phyloP scores from a whole-genome alignment of 1,140 invertebrate species.

The Cydia amplana region DNA sequence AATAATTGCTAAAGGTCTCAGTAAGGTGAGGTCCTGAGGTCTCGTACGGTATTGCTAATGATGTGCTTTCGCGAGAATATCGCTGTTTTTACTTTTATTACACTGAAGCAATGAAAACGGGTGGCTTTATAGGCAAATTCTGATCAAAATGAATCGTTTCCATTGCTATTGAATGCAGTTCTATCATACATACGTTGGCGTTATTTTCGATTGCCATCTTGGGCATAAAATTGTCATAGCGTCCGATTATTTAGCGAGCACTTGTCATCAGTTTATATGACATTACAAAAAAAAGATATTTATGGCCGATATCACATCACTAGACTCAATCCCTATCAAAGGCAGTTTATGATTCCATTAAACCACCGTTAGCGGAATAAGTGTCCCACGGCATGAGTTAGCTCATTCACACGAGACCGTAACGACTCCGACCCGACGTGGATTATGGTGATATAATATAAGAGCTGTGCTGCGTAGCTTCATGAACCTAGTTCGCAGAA shows the following conservation, averaged over 20 bases:
- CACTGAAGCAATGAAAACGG: too few relatives aligned
- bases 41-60: not conserved
- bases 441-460: not conserved
- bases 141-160: too few relatives aligned
- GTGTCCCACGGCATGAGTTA: constrained; percentile 11
- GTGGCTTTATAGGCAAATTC: too few relatives aligned
- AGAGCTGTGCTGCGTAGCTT: not conserved
- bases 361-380: constrained; percentile 27
- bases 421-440: not conserved
- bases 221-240: too few relatives aligned
- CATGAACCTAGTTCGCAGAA: not conserved
- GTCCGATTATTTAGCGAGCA: too few relatives aligned
- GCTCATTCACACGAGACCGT: not conserved
- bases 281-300: not conserved
- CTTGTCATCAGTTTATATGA: too few relatives aligned
- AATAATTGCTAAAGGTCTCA: constrained; percentile 6
- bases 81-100: too few relatives aligned
- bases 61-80: too few relatives aligned
- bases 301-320: not conserved
- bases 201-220: too few relatives aligned
- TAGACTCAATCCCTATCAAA: not conserved
- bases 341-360: constrained; percentile 27
- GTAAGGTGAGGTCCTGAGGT: not conserved
- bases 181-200: too few relatives aligned
- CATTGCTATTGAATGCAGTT: too few relatives aligned